Evolutionary conservation across 1,140 invertebrate species (phyloP).

Genomic region (Drosophila aff.): DNA sequence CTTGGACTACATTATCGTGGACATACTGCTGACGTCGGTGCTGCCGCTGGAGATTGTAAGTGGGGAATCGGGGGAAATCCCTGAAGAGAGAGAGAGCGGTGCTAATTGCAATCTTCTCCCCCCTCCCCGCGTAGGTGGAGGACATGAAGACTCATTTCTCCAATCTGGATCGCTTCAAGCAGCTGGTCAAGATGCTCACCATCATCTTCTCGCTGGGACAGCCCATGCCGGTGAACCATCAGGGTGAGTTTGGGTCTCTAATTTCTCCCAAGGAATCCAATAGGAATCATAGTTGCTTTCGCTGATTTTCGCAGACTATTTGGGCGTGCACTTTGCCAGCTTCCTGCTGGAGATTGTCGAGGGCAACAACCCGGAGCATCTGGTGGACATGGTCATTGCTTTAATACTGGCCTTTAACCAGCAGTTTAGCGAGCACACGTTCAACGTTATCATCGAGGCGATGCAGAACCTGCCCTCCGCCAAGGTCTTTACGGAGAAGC

Average conservation of each 20-base stretch:
- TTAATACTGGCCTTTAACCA: conserved; percentile 95
- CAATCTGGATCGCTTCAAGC: conserved; percentile 81
- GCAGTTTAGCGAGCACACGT: conserved; percentile 89
- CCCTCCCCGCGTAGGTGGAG: conserved; percentile 59
- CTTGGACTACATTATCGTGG: conserved; percentile 91
- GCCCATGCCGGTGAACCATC: conserved; percentile 92
- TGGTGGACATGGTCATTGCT: conserved; percentile 93
- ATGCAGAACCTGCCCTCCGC: conserved; percentile 90
- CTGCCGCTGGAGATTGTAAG: conserved; percentile 94
- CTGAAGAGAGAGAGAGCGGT: too few relatives aligned
- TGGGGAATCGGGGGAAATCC: background rate
- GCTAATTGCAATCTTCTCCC: background rate
- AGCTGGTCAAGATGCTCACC: conserved; percentile 90
- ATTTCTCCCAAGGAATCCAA: background rate
- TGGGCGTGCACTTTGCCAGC: conserved; percentile 92
- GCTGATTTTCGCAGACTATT: conserved; percentile 88
- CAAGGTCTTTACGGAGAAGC: conserved; percentile 95
- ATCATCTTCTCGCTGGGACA: conserved; percentile 95
- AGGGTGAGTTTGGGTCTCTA: conserved; percentile 86
- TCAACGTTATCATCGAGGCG: conserved; percentile 92
- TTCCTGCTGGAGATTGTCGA: conserved; percentile 93
- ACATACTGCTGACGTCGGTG: conserved; percentile 93
- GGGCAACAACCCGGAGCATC: conserved; percentile 90
- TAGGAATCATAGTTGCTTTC: background rate
- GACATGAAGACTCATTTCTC: conserved; percentile 84